These are phyloP conservation scores for Rhizoglyphus robini DNA, from an alignment of 1,140 invertebrate genomes.

Conservation along the genomic window DNA sequence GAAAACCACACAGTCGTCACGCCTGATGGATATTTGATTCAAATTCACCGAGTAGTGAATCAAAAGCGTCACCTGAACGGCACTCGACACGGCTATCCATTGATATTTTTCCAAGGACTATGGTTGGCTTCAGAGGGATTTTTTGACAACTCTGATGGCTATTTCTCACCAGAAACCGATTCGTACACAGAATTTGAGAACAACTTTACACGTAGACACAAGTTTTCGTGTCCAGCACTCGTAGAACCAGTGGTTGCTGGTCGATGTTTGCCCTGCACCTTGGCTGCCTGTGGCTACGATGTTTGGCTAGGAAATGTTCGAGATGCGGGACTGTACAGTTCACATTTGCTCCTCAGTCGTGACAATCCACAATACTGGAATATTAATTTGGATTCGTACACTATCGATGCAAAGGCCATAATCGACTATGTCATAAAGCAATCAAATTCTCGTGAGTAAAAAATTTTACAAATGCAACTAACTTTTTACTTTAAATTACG, in stretches of 20 bases:
- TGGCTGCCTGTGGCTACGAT: not conserved
- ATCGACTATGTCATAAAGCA: not conserved
- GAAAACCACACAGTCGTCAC: slow-evolving; percentile 13
- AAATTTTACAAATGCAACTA: too few species aligned
- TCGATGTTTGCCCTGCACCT: not conserved
- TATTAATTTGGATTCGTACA: not conserved
- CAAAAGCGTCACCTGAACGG: not conserved
- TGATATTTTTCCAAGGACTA: not conserved
- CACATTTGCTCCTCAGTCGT: not conserved
- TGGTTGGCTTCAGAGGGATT: not conserved
- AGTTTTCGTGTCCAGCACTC: not conserved
- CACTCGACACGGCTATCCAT: not conserved
- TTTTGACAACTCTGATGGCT: not conserved
- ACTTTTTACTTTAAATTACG: too few species aligned
- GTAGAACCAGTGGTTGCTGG: not conserved
- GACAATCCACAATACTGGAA: not conserved
- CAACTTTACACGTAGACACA: not conserved
- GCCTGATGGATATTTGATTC: too few species aligned
- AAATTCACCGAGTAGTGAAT: slow-evolving; percentile 11
- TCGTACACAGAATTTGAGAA: not conserved
- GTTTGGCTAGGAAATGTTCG: slow-evolving; percentile 6
- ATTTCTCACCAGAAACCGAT: not conserved
- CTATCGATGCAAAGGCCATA: not conserved
- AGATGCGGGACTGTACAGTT: not conserved
- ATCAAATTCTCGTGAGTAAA: not conserved